These are phyloP conservation scores for Oxyura jamaicensis DNA, from an alignment of 2,113 vertebrate genomes.

Conservation along the genomic window DNA sequence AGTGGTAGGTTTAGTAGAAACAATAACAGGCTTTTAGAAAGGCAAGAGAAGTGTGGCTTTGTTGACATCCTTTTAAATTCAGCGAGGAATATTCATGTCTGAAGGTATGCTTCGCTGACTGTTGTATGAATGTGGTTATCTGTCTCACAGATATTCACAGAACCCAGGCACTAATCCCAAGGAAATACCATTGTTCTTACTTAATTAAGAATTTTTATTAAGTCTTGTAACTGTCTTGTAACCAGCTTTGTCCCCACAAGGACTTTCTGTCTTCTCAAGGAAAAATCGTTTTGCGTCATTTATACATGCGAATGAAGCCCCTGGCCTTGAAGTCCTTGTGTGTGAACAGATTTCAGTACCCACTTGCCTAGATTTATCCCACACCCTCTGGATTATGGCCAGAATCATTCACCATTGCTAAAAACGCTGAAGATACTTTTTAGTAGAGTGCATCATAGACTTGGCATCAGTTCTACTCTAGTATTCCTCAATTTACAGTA, in stretches of 20 bases:
- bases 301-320: not conserved
- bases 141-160: not conserved
- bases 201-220: slow-evolving; percentile 28
- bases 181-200: not conserved
- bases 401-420: not conserved
- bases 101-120: not conserved
- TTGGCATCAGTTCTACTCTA: not conserved
- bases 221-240: not conserved
- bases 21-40: not conserved
- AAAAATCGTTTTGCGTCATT: slow-evolving; percentile 9
- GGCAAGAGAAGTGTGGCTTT: not conserved
- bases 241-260: not conserved
- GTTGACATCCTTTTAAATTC: not conserved
- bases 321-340: not conserved
- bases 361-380: not conserved
- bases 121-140: not conserved
- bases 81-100: slow-evolving; percentile 16
- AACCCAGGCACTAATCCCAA: slow-evolving; percentile 21
- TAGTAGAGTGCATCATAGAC: not conserved
- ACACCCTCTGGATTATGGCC: not conserved
- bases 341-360: not conserved
- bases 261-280: not conserved
- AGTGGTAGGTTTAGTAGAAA: not conserved
- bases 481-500: not conserved
- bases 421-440: not conserved